Conservation (phyloP, 2,888 invertebrate genomes). For the Leptura quadrifasciata region DNA sequence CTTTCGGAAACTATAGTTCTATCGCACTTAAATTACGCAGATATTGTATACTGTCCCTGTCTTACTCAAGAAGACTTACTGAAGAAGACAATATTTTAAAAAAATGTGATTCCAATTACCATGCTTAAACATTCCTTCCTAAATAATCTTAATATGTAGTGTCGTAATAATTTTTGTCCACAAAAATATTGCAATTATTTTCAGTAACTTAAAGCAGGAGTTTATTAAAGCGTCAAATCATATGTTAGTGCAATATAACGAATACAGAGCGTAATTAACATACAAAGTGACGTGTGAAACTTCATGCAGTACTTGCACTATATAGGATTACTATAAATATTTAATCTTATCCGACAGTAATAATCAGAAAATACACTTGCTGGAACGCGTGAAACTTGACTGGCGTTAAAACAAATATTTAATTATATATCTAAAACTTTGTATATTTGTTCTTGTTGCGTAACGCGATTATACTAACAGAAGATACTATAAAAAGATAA, state of each 20-base stretch:
- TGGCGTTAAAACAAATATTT: conserved; percentile 42
- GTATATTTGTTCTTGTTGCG: conserved; percentile 43
- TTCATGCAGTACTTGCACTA: conserved; percentile 24
- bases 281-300: not conserved
- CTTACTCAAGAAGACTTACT: too few relatives aligned
- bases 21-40: too few relatives aligned
- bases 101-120: too few relatives aligned
- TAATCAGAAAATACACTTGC: conserved; percentile 47
- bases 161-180: too few relatives aligned
- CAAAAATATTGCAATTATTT: too few relatives aligned
- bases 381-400: conserved; percentile 33
- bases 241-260: not conserved
- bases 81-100: too few relatives aligned
- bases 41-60: too few relatives aligned
- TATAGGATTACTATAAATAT: conserved; percentile 49
- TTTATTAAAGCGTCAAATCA: not conserved
- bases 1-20: too few relatives aligned
- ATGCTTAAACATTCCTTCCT: too few relatives aligned
- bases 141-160: too few relatives aligned
- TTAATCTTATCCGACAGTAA: conserved; percentile 48
- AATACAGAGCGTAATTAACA: conserved; percentile 1
- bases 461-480: conserved; percentile 13
- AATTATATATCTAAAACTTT: conserved; percentile 41
- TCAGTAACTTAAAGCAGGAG: not conserved
- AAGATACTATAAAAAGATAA: conserved; percentile 6